phyloP scores from a whole-genome alignment of 2,113 vertebrate genomes.

The Marcusenius ussheri region DNA sequence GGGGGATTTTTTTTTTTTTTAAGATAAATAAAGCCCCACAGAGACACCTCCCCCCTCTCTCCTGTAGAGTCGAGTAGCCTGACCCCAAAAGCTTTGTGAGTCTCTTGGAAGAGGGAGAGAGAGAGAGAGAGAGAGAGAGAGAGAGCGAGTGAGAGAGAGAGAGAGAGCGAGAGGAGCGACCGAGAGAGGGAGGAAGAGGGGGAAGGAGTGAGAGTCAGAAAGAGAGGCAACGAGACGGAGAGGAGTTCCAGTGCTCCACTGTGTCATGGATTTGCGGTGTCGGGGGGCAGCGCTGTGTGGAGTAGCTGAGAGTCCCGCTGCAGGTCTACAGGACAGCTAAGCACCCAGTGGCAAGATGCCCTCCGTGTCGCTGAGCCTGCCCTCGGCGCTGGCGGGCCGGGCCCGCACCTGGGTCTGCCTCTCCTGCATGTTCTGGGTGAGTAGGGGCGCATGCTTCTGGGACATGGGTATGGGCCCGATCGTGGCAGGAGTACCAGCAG shows the following conservation, averaged over 20 bases:
- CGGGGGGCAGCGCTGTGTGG: constrained; percentile 37
- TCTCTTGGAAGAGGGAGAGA: constrained; percentile 46
- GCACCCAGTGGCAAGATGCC: constrained; percentile 51
- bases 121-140: constrained; percentile 25
- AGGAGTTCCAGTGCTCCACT: constrained; percentile 28
- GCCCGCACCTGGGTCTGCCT: constrained; percentile 84
- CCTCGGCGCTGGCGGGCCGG: constrained; percentile 48
- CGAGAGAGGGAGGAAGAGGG: constrained; percentile 31
- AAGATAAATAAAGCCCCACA: constrained; percentile 59
- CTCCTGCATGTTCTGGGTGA: constrained; percentile 90
- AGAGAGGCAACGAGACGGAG: constrained; percentile 34
- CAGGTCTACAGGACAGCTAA: constrained; percentile 6
- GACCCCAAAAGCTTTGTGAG: constrained; percentile 62
- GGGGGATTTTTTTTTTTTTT: constrained; percentile 53
- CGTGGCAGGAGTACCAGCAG: not conserved
- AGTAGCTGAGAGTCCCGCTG: constrained; percentile 37
- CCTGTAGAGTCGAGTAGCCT: constrained; percentile 56
- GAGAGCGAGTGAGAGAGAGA: constrained; percentile 31
- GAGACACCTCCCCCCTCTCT: constrained; percentile 53
- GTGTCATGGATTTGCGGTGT: constrained; percentile 49
- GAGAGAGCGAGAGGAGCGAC: constrained; percentile 37
- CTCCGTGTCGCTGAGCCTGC: constrained; percentile 62
- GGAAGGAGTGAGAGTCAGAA: constrained; percentile 30
- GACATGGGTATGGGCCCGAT: not conserved
- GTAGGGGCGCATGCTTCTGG: constrained; percentile 25